Base-by-base conservation (phyloP, 2,797 vertebrate species). In the Schizothorax lantsangensis region DNA sequence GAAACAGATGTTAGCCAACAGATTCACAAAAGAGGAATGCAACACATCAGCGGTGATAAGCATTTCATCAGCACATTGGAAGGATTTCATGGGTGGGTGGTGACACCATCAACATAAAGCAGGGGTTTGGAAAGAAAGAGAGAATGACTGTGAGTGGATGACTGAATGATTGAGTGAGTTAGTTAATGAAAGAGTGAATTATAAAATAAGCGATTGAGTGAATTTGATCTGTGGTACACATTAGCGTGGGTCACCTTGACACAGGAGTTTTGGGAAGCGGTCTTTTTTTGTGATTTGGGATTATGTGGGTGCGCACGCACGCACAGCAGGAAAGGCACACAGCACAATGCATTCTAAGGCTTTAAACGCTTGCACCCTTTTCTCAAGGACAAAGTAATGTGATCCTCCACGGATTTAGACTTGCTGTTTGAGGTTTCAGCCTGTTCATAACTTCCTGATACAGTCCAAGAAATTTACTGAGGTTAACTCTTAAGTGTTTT, bases 31-130 rank as follows among this genome's bases (percentile, higher is more conserved):
- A 85, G 40, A 66, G 26, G 73, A 78, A 84, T 40, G 75, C 64
- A 59, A 54, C 71, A 62, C 89, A 91, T 91, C 88, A 92, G 92
- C 43, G 82, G 73, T 88, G 82, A 75, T 54, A 87, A 84, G 43
- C 86, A 7, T 62, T 86, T 88, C 71, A 81, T 75, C 8, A 86
- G 68, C 74, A 81, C 84, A 78, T 66, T 30, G 49, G 14, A 77
- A 66, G 68, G 74, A 75, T 79, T 36, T 49, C 59, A 59, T 62
- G 66, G 85, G 66, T 89, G 69, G 21, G 74, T 88, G 62, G 26
- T 71, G 75, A 83, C 75, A 75, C 68, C 87, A 88, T 89, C 79
- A 64, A 64, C 33, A 30, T 38, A 45, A 54, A 64, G 10, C 62
- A 30, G 40, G 26, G 74, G 59, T 79, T 49, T 26, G 47, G 23